phyloP scores from a whole-genome alignment of 2,888 invertebrate species.

The Drosophila peninsularis region DNA sequence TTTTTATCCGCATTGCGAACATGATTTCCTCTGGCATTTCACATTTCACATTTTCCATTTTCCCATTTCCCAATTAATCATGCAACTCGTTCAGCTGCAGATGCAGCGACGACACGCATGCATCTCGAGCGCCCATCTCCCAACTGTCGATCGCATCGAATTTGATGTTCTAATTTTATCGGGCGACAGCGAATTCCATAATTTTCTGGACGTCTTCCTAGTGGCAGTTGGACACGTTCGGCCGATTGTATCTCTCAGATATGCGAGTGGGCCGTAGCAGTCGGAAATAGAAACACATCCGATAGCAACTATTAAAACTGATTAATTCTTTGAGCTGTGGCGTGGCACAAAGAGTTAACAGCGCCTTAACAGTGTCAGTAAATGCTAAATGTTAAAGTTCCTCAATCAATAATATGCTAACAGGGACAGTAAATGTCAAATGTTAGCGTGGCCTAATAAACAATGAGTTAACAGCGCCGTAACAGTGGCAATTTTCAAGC shows the following conservation, averaged over 20 bases:
- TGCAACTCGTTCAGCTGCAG: conserved; percentile 53
- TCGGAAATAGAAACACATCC: conserved; percentile 20
- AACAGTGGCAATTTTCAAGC: no score
- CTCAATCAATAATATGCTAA: no score
- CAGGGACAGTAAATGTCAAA: not conserved
- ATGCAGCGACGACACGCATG: no score
- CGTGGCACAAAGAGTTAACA: not conserved
- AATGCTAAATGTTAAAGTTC: not conserved
- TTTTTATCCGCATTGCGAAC: conserved; percentile 33
- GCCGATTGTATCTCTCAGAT: conserved; percentile 7
- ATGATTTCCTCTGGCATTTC: conserved; percentile 17
- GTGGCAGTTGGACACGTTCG: conserved; percentile 28
- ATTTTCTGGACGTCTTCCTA: conserved; percentile 39
- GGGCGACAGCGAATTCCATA: conserved; percentile 59
- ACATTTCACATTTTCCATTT: conserved; percentile 12
- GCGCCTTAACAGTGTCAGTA: not conserved
- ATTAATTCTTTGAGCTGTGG: conserved; percentile 9
- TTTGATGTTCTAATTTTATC: conserved; percentile 34
- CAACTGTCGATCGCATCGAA: conserved; percentile 33
- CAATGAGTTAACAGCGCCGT: not conserved
- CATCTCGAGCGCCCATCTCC: not conserved
- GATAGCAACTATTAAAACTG: conserved; percentile 3
- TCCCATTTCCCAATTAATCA: conserved; percentile 51
- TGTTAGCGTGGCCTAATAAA: not conserved
- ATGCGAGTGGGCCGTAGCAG: conserved; percentile 15